Base-by-base conservation (phyloP, 1,140 invertebrate species). In the Heliconius nattereri region DNA sequence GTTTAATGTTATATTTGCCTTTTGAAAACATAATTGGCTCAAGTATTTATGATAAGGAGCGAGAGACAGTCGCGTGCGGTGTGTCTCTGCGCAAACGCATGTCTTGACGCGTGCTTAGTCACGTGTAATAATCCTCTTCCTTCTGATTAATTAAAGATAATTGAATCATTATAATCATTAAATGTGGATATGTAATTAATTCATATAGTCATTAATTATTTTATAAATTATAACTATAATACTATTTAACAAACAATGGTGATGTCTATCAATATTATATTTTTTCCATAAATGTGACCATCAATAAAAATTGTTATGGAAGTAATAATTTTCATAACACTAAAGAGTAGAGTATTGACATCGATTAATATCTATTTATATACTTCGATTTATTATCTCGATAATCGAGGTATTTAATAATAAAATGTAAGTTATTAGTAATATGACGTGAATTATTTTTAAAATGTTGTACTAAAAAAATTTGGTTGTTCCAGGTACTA, bases 401-500 rank as follows among this genome's bases (percentile, higher is more conserved):
- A 45, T 13, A 45, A 52, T 52, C 13, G 19, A 20, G 19, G 13
- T 19, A 7, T 52, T 52, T 52, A 19, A 7, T 52, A 52, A 57
- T 23, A n/a, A 11, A 57, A 57, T 57, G n/a, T 20, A 57, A 57
- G n/a, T 23, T n/a, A 19, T 52, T 52, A 52, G 19, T 20, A 52
- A 20, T 45, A 20, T 52, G 19, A 52, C 5, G 5, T 7, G 2
- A 52, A 23, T 57, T n/a, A 57, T 57, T 57, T 57, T 9, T 3
- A 11, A 11, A 23, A 9, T n/a, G 11, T n/a, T n/a, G 0, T n/a
- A 57, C 11, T 66, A 26, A 66, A 5, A 7, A 26, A 1, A 29
- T 23, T 73, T 79, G 81, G 84, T 88, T 88, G 83, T 87, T 91
- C 85, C 87, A 93, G 91, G 86, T 91, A 90, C 81, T 81, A 79